Base-by-base conservation (phyloP, 2,888 invertebrate species). In the Sesia apiformis region DNA sequence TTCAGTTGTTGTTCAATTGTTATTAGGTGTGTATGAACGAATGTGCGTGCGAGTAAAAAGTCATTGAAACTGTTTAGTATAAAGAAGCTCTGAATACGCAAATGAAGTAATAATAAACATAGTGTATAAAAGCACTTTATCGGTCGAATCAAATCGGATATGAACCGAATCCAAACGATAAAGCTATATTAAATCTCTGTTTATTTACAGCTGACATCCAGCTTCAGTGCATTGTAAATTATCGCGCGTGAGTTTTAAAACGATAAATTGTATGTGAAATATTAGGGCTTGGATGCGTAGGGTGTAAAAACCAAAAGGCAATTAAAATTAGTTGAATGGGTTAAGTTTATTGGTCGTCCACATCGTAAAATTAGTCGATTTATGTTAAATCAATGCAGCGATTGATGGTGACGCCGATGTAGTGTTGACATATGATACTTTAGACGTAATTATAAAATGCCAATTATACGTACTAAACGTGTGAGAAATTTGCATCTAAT, bases 321-420 rank as follows among this genome's bases (percentile, higher is more conserved):
- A 81, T 83, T 81, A 82, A 84, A 84, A 83, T 84, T 82, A 81
- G 78, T 79, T 73, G 80, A 84, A 83, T 70, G 70, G 65, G 69
- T 69, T 72, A 72, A 72, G 67, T 83, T 84, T 81, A 81, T 80
- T 71, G 74, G 67, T 67, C 23, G 23, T 67, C 69, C 63, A 70
- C 67, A 69, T 79, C 79, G 77, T 85, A 79, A 84, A 85, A 69
- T 74, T 69, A 59, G 60, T 62, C 74, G 69, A 84, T 85, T 84
- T 85, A 84, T 84, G 78, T 76, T 68, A 67, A 23, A 23, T 23
- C n/a, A n/a, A 23, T 23, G 23, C 23, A 23, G 23, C 23, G 23
- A 23, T 23, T 23, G 23, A 23, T 23, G 23, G 23, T 23, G 23
- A 23, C 23, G 23, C 23, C 23, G 23, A 23, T 23, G 23, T 23